Base-by-base conservation (phyloP, 2,113 vertebrate genomes). In the Tetrao urogallus region DNA sequence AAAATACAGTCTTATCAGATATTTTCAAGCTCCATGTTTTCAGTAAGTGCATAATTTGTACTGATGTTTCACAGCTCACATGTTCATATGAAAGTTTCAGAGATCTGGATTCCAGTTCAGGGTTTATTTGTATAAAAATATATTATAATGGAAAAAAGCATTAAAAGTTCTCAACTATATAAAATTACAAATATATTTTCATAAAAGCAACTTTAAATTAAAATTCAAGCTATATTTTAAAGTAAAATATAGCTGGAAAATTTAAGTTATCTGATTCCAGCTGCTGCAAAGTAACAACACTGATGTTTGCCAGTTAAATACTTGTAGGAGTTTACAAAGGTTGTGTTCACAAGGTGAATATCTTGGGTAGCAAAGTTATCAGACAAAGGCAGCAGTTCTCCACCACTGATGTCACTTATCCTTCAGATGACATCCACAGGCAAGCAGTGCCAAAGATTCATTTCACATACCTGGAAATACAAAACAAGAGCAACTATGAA, bases 61-160 rank as follows among this genome's bases (percentile, higher is more conserved):
- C 19, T 69, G 61, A 12, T 27, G 27, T 61, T 94, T 91, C 77
- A 91, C 34, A 76, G 14, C 65, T 65, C 5, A 1, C 34, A 38
- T 12, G 17, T 84, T 81, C 58, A 77, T 27, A 88, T 6, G 47
- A 93, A 93, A 52, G 40, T 83, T 93, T 66, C 72, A 73, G 91
- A 92, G 90, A 92, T 69, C 67, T 67, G 76, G 85, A 87, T 78
- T 97, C 72, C 89, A 94, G 75, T 94, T 97, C 90, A 94, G 86
- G 78, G 86, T 98, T 98, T 98, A 98, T 98, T 98, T 97, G 97
- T 95, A 98, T 99, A 99, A 99, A 99, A 99, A 99, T 99, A 99
- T 98, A 99, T 98, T 98, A 98, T 98, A 97, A 96, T 97, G 96
- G 97, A 96, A 96, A 94, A 97, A 97, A 97, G 97, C 96, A 97